A percentile compares a stretch with the other conserved stretches of the same genome.
Evolutionary conservation across 2,888 invertebrate species (phyloP).

Genomic region (Lapara coniferarum): DNA sequence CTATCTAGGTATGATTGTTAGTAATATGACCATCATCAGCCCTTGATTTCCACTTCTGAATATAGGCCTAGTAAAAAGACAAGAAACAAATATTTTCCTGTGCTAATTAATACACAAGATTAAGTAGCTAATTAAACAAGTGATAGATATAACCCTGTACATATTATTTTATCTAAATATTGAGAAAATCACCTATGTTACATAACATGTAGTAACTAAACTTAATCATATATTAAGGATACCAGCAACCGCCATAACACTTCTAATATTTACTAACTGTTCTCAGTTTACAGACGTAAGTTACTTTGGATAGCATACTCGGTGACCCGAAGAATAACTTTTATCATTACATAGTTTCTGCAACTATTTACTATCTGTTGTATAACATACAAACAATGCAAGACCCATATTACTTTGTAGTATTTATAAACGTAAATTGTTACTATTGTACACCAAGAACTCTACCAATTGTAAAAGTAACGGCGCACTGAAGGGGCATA

Average conservation of each 20-base stretch:
- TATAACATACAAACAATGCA: neutral
- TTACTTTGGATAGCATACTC: neutral
- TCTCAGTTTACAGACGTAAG: neutral
- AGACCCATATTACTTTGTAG: neutral
- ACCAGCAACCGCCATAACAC: neutral
- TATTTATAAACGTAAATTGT: neutral
- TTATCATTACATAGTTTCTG: neutral
- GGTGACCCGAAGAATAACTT: neutral
- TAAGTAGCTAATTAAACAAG: too few relatives aligned
- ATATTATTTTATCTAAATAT: too few relatives aligned
- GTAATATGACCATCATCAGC: too few relatives aligned
- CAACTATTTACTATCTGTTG: neutral
- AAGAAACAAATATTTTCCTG: too few relatives aligned
- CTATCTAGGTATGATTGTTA: too few relatives aligned
- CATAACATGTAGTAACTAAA: too few relatives aligned
- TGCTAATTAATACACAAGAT: too few relatives aligned
- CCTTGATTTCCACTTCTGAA: too few relatives aligned
- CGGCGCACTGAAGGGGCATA: constrained; percentile 59
- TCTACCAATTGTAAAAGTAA: constrained; percentile 57
- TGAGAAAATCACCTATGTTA: too few relatives aligned
- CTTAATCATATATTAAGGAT: too few relatives aligned
- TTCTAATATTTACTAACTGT: neutral
- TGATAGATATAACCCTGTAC: too few relatives aligned
- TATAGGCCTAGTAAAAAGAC: too few relatives aligned
- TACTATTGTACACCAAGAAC: constrained; percentile 32